These are phyloP conservation scores for Neocrepidodera transversa DNA, from an alignment of 2,888 invertebrate species.

Conservation along the genomic window DNA sequence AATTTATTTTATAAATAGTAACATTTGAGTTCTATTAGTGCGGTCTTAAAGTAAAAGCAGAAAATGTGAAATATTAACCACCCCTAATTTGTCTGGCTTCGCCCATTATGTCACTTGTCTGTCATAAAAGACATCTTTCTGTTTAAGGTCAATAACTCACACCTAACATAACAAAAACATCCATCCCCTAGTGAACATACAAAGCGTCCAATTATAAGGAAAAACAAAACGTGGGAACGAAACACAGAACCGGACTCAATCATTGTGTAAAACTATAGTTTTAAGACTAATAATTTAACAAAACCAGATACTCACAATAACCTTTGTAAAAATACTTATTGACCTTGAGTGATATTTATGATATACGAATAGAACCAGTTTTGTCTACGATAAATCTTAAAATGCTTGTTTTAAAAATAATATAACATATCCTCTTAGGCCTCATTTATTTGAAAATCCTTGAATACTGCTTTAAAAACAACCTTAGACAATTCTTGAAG, in stretches of 20 bases:
- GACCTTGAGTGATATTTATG: background rate
- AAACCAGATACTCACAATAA: background rate
- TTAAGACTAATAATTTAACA: background rate
- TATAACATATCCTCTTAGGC: too few species aligned
- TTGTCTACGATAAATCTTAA: background rate
- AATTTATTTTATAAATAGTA: too few species aligned
- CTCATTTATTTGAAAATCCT: too few species aligned
- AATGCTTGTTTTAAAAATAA: background rate
- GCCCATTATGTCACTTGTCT: constrained; percentile 38
- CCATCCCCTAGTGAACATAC: constrained; percentile 26
- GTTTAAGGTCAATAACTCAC: constrained; percentile 39
- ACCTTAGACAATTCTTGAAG: too few species aligned
- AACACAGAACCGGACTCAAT: background rate
- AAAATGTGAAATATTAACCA: constrained; percentile 30
- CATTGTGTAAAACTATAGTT: background rate
- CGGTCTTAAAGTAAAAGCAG: constrained; percentile 6
- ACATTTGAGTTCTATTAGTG: constrained; percentile 26
- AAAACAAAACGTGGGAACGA: constrained; percentile 33
- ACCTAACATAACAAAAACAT: constrained; percentile 43
- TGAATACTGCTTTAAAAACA: too few species aligned
- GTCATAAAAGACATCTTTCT: constrained; percentile 40
- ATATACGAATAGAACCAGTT: background rate
- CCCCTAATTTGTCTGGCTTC: constrained; percentile 34
- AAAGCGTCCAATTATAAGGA: constrained; percentile 35
- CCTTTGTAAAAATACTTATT: background rate